Base-by-base conservation (phyloP, 2,888 invertebrate species). In the Idaea straminata region DNA sequence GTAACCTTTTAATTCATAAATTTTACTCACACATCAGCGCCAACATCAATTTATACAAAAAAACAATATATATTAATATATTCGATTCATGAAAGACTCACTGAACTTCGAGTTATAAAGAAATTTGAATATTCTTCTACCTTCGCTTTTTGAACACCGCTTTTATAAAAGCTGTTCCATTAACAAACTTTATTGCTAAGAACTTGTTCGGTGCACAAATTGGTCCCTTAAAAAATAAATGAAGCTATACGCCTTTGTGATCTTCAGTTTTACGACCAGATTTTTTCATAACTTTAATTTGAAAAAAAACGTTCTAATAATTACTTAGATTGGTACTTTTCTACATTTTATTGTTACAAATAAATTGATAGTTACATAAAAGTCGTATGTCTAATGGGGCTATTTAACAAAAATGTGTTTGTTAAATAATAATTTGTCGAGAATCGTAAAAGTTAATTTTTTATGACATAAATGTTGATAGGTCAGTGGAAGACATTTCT, bases 91-190 rank as follows among this genome's bases (percentile, higher is more conserved):
- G 74, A 79, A 69, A 77, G 78, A 79, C 74, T 78, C 77, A 82
- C 79, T 80, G 77, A 77, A 74, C 75, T 25, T 72, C 74, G 75
- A 69, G 75, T 73, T 76, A 78, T 87, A 84, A 85, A 87, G 74
- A 78, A 81, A 83, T 84, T 84, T 83, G 80, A 84, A 86, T 84
- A 81, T 75, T 47, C 47, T 47, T 13, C 10, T 47, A 79, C 75
- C 78, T 77, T 79, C 77, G 73, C 79, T 77, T 83, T 87, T 87
- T 83, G 80, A 84, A 76, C 71, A 74, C 78, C 79, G 77, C 79
- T 83, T 87, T 88, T 88, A 87, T 89, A 86, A 86, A 87, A 85
- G 85, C 84, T 79, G 83, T 80, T 85, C 87, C 88, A 89, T 91
- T 89, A 89, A 83, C 83, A 81, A 80, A 78, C 77, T 89, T 89